Base-by-base conservation (phyloP, 2,888 invertebrate genomes). In the Apotomis capreana region DNA sequence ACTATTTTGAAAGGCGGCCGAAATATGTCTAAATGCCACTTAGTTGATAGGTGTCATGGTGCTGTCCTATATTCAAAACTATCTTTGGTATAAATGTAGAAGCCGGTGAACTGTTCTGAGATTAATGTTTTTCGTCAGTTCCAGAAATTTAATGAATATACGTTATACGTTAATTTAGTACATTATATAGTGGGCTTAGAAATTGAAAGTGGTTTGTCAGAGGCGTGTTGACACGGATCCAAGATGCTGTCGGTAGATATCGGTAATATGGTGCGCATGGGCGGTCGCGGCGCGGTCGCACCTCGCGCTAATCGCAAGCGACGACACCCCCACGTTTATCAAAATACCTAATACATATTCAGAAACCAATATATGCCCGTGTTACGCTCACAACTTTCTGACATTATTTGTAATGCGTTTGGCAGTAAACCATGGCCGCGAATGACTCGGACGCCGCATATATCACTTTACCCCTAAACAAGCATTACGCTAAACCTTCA, bases 211-310 rank as follows among this genome's bases (percentile, higher is more conserved):
- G 85, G 81, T 85, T 82, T 83, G 81, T 84, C 81, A 83, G 82
- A 78, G 81, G 84, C 83, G 85, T 88, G 85, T 92, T 92, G 92
- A 89, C 87, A 84, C 85, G 76, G 82, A 79, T 91, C 92, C 92
- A 92, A 92, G 92, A 92, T 89, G 83, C 90, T 90, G 92, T 91
- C 91, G 83, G 77, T 79, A 84, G 92, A 92, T 91, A 91, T 88
- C 87, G 87, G 84, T 90, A 92, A 91, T 83, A 82, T 78, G 86
- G 87, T 85, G 81, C 84, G 86, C 83, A 83, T 85, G 83, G 82
- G 81, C 79, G 62, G 52, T 52, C 49, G 36, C 36, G 58, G 49
- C 37, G 58, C 67, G 12, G 77, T 57, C 73, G 79, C 81, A 81
- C 79, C 83, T 82, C 77, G 78, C 79, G 76, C 77, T 81, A 84